Base-by-base conservation (phyloP, 2,113 vertebrate species). In the Microcebus tavaratra region DNA sequence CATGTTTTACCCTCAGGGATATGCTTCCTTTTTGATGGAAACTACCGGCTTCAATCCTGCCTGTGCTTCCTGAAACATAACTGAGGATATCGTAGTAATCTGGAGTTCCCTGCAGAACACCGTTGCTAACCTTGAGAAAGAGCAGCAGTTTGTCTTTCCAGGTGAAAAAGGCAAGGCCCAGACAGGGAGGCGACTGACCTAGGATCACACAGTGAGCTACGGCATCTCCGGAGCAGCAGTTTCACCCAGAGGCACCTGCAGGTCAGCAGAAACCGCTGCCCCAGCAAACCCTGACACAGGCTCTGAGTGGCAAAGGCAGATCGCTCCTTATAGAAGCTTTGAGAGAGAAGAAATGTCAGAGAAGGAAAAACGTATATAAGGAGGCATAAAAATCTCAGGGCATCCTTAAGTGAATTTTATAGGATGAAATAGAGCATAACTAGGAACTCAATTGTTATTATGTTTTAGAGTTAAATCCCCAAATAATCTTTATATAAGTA, bases 11-110 rank as follows among this genome's bases (percentile, higher is more conserved):
- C 27, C 53, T 42, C 3, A 8, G 39, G 57, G 48, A 55, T 50
- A 96, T 73, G 20, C 79, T 88, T 97, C 13, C n/a, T 48, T 70
- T 88, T 79, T 90, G 94, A 65, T 88, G 31, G 36, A 65, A 98
- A 97, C 13, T 42, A 72, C 0, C n/a, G 68, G 29, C 53, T 94
- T 97, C 27, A 63, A 81, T 29, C 42, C 68, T 57, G 61, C 59
- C 34, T 59, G 34, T 42, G 15, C 29, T 20, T 9, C 48, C 53
- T 4, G 20, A 79, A 68, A 88, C 36, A 42, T 4, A 45, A 31
- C 0, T 8, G 9, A 10, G 13, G 29, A 18, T n/a, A 59, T 76
- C 45, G 14, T 1, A 20, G n/a, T 61, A 27, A 45, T 48, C 50
- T 21, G 39, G 17, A 59, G 4, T 39, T 84, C 50, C 17, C 67